A percentile compares a stretch with the other conserved stretches of the same genome.
phyloP scores from a whole-genome alignment of 37 sponge, comb jelly and placozoan genomes.

The Aphrocallistes beatrix region DNA sequence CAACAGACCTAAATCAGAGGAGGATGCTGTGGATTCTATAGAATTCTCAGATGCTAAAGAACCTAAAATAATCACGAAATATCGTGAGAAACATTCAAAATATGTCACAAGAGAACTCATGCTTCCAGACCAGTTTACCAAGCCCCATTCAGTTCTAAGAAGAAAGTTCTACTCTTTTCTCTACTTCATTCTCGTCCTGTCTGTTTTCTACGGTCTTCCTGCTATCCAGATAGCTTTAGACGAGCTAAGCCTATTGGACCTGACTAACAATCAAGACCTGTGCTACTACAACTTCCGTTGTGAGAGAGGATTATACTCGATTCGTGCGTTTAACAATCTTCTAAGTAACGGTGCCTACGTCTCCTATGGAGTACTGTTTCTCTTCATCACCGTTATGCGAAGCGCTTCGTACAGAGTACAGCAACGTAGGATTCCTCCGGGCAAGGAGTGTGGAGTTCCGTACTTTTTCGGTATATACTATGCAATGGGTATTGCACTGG shows the following conservation, averaged over 20 bases:
- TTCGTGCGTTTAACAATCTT: conserved; percentile 58
- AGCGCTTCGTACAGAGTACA: neutral
- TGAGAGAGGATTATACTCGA: conserved; percentile 34
- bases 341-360: conserved; percentile 65
- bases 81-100: neutral
- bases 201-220: neutral
- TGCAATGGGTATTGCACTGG: conserved; percentile 25
- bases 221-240: neutral
- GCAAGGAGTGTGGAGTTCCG: neutral
- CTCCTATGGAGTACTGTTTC: conserved; percentile 49
- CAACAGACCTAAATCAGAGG: neutral
- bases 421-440: neutral
- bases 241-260: conserved; percentile 22
- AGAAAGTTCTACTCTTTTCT: neutral
- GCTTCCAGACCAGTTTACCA: neutral
- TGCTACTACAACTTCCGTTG: conserved; percentile 85
- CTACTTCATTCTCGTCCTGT: neutral
- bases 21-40: neutral
- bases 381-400: neutral
- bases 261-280: conserved; percentile 66
- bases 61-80: neutral
- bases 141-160: neutral
- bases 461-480: neutral
- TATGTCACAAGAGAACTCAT: neutral
- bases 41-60: neutral